Evolutionary conservation across 2,888 invertebrate species (phyloP).

Genomic region (Nesidiocoris tenuis): DNA sequence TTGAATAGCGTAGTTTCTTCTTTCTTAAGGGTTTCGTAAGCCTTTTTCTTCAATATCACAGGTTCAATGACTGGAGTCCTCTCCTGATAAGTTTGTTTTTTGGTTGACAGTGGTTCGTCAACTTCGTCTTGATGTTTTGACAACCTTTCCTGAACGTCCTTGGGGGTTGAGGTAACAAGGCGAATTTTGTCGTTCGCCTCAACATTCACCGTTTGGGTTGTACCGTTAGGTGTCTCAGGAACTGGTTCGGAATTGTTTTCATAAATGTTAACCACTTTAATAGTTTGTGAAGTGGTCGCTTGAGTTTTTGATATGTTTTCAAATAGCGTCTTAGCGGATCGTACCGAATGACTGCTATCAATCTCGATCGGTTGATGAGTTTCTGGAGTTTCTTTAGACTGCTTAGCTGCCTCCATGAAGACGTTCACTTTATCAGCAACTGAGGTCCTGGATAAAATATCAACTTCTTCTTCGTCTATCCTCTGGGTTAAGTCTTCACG

Average conservation of each 20-base stretch:
- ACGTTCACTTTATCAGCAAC: slow-evolving; percentile 62
- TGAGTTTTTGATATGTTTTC: slow-evolving; percentile 61
- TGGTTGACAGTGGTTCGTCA: slow-evolving; percentile 1
- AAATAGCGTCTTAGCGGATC: slow-evolving; percentile 67
- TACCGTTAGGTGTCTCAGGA: background rate
- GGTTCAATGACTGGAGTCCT: slow-evolving; percentile 8
- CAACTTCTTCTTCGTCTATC: slow-evolving; percentile 52
- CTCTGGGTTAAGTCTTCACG: slow-evolving; percentile 48
- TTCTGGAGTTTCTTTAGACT: slow-evolving; percentile 50
- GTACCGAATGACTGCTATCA: slow-evolving; percentile 48
- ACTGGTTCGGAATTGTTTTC: slow-evolving; percentile 1
- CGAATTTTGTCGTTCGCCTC: background rate
- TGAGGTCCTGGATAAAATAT: slow-evolving; percentile 54
- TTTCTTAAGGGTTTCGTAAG: slow-evolving; percentile 16
- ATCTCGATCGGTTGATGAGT: slow-evolving; percentile 44
- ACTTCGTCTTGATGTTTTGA: background rate
- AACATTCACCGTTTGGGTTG: background rate
- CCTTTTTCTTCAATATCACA: slow-evolving; percentile 8
- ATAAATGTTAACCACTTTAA: slow-evolving; percentile 52
- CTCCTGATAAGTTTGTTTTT: slow-evolving; percentile 13
- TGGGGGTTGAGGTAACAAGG: background rate
- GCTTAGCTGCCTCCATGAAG: slow-evolving; percentile 57
- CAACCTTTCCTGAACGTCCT: too few relatives aligned
- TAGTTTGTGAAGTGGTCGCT: slow-evolving; percentile 39
- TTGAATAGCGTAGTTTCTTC: slow-evolving; percentile 41